phyloP scores from a whole-genome alignment of 2,888 invertebrate genomes.

The Zaprionus lineosus region DNA sequence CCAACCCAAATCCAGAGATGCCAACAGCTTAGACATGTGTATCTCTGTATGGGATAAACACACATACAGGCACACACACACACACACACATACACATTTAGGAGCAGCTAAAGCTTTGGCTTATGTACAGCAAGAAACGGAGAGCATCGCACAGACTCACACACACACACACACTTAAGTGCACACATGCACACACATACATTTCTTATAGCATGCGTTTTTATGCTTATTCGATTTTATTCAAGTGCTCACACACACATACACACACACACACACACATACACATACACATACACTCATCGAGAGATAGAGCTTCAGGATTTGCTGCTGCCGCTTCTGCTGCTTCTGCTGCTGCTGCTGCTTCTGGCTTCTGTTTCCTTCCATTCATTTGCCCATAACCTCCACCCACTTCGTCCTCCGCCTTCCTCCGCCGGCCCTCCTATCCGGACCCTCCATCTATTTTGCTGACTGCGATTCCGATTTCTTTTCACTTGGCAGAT shows the following conservation, averaged over 20 bases:
- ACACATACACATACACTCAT: conserved; percentile 27
- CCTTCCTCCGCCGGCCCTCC: neutral
- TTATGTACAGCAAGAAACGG: conserved; percentile 56
- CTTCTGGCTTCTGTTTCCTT: conserved; percentile 32
- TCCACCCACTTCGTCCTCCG: conserved; percentile 6
- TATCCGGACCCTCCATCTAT: conserved; percentile 6
- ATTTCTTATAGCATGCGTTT: conserved; percentile 69
- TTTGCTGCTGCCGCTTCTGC: conserved; percentile 56
- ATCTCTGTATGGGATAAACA: conserved; percentile 47
- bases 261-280: conserved; percentile 31
- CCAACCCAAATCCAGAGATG: conserved; percentile 69
- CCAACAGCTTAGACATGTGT: conserved; percentile 61
- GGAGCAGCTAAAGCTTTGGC: conserved; percentile 30
- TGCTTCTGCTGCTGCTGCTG: conserved; percentile 7
- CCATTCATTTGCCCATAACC: conserved; percentile 34
- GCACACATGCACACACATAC: conserved; percentile 16
- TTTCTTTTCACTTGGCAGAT: conserved; percentile 77
- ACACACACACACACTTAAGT: conserved; percentile 15
- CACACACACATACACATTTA: conserved; percentile 10
- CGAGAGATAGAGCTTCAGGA: conserved; percentile 65
- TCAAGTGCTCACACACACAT: conserved; percentile 65
- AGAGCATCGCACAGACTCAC: conserved; percentile 31
- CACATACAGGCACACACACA: conserved; percentile 19
- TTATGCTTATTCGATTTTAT: conserved; percentile 76
- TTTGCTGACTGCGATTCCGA: conserved; percentile 66